phyloP scores from a whole-genome alignment of 2,888 invertebrate genomes.

The Conops quadrifasciatus region DNA sequence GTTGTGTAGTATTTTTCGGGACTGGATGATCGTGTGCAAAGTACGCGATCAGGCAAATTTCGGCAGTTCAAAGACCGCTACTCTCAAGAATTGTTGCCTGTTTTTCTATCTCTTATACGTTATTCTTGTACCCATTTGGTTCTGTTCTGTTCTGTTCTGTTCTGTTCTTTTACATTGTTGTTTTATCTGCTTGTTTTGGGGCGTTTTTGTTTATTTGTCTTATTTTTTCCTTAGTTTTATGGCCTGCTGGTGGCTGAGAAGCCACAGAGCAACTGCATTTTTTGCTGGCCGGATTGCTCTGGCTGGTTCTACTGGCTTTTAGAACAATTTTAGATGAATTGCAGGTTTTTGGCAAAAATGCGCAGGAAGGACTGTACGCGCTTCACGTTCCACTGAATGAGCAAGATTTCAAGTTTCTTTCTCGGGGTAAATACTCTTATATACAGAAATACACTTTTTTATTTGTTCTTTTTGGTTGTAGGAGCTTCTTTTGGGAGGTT shows the following conservation, averaged over 20 bases:
- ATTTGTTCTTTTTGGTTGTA: background rate
- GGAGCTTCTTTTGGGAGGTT: conserved; percentile 10
- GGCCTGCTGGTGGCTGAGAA: background rate
- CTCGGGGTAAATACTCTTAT: background rate
- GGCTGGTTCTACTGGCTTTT: conserved; percentile 27
- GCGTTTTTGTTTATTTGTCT: conserved; percentile 12
- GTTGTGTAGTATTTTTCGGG: conserved; percentile 16
- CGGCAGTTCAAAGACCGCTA: conserved; percentile 55
- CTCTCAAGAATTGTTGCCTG: conserved; percentile 33
- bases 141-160: no score
- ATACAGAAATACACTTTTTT: no score
- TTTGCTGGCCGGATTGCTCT: background rate
- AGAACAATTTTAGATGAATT: conserved; percentile 25
- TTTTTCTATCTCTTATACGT: conserved; percentile 23
- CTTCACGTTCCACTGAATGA: conserved; percentile 3
- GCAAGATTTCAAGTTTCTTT: background rate
- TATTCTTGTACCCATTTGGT: no score
- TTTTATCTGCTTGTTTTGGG: conserved; percentile 19
- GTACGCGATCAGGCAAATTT: conserved; percentile 40
- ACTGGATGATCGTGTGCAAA: conserved; percentile 25
- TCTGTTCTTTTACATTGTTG: background rate
- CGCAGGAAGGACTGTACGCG: conserved; percentile 28
- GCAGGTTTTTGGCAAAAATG: conserved; percentile 20
- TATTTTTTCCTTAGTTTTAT: background rate
- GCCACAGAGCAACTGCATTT: background rate